These are phyloP conservation scores for Apeira syringaria DNA, from an alignment of 2,888 invertebrate species.

Conservation along the genomic window DNA sequence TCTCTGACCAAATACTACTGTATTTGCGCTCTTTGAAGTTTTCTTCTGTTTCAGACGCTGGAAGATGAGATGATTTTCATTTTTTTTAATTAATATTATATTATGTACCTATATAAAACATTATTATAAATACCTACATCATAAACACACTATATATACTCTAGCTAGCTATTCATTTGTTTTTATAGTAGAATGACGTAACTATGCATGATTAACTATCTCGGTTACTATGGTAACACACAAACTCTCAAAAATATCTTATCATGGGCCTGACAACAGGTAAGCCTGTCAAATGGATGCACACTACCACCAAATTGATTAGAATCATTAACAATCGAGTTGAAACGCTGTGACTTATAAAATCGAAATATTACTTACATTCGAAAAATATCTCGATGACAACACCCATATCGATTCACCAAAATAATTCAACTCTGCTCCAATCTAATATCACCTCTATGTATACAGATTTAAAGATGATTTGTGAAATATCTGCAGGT, in stretches of 20 bases:
- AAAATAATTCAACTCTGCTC: conserved; percentile 4
- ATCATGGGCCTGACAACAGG: conserved; percentile 33
- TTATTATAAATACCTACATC: no score
- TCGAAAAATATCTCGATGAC: conserved; percentile 72
- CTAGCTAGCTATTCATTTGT: no score
- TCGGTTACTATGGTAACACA: conserved; percentile 3
- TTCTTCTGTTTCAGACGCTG: no score
- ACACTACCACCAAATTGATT: conserved; percentile 64
- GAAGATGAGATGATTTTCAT: no score
- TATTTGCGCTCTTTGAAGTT: no score
- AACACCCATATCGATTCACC: conserved; percentile 51
- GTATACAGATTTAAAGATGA: neutral
- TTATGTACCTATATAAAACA: no score
- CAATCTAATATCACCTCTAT: conserved; percentile 30
- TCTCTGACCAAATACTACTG: no score
- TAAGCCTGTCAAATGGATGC: conserved; percentile 42
- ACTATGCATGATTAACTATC: no score
- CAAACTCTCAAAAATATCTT: conserved; percentile 32
- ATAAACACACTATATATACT: neutral
- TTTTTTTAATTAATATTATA: no score
- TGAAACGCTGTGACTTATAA: conserved; percentile 68
- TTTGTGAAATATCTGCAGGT: neutral
- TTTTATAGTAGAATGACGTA: no score
- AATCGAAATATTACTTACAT: conserved; percentile 61
- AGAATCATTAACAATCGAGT: conserved; percentile 71